A percentile compares a stretch with the other conserved stretches of the same genome.
phyloP scores from a whole-genome alignment of 2,113 vertebrate species.

The Chiloscyllium plagiosum region DNA sequence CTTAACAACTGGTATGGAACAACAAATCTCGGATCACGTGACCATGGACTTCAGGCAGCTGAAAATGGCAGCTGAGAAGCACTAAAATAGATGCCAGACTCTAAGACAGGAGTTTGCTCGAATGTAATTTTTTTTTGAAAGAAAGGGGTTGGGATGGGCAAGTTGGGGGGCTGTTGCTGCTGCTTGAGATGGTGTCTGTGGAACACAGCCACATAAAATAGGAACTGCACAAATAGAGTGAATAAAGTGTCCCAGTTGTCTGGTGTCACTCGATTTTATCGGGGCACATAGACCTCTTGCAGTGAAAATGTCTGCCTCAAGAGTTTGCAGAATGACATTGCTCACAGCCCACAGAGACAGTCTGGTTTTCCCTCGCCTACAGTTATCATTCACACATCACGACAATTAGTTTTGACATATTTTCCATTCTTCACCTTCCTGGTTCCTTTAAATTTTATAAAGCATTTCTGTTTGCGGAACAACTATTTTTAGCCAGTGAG shows the following conservation, averaged over 20 bases:
- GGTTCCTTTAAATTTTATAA: slow-evolving; percentile 17
- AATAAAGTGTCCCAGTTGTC: background rate
- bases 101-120: background rate
- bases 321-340: background rate
- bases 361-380: background rate
- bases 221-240: background rate
- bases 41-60: background rate
- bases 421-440: slow-evolving; percentile 7
- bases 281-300: background rate
- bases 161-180: background rate
- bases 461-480: slow-evolving; percentile 2
- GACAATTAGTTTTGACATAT: background rate
- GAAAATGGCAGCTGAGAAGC: background rate
- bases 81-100: background rate
- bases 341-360: background rate
- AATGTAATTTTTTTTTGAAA: background rate
- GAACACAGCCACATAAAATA: background rate
- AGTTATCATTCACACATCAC: background rate
- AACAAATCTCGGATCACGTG: background rate
- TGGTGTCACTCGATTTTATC: background rate
- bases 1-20: background rate
- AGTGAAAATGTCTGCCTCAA: background rate
- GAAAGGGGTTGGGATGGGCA: background rate
- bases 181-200: too few relatives aligned
- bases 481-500: slow-evolving; percentile 9